phyloP scores from a whole-genome alignment of 2,113 vertebrate species.

The Stigmatopora argus region DNA sequence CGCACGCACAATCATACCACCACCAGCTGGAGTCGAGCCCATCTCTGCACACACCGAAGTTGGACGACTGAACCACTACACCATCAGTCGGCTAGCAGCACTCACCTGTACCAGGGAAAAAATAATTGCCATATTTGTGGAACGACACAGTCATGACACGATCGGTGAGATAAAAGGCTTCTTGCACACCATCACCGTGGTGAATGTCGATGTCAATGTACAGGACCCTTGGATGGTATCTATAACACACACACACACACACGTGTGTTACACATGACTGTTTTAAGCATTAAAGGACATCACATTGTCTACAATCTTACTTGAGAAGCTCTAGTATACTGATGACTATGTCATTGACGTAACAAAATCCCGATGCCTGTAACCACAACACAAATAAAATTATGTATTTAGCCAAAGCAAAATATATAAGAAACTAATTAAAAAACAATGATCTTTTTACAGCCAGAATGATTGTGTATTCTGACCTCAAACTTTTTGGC shows the following conservation, averaged over 20 bases:
- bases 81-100: too few species aligned
- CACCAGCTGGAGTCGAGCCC: too few species aligned
- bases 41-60: too few species aligned
- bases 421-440: background rate
- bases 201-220: slow-evolving; percentile 99
- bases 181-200: slow-evolving; percentile 94
- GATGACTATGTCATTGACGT: slow-evolving; percentile 97
- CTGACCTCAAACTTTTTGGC: slow-evolving; percentile 98
- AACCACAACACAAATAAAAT: slow-evolving; percentile 14
- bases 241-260: slow-evolving; percentile 41
- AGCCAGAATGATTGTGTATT: background rate
- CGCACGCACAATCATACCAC: too few species aligned
- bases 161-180: slow-evolving; percentile 97
- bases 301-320: slow-evolving; percentile 66
- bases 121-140: slow-evolving; percentile 98
- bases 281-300: too few species aligned
- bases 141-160: slow-evolving; percentile 99
- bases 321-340: slow-evolving; percentile 97
- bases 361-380: slow-evolving; percentile 96
- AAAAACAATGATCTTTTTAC: background rate
- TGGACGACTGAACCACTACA: too few species aligned
- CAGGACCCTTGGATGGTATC: slow-evolving; percentile 93
- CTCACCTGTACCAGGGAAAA: slow-evolving; percentile 94
- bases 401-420: background rate
- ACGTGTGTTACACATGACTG: background rate